A percentile compares a stretch with the other conserved stretches of the same genome.
These are phyloP conservation scores for Zygothrica quintamaculata DNA, from an alignment of 2,888 invertebrate species.

Conservation along the genomic window DNA sequence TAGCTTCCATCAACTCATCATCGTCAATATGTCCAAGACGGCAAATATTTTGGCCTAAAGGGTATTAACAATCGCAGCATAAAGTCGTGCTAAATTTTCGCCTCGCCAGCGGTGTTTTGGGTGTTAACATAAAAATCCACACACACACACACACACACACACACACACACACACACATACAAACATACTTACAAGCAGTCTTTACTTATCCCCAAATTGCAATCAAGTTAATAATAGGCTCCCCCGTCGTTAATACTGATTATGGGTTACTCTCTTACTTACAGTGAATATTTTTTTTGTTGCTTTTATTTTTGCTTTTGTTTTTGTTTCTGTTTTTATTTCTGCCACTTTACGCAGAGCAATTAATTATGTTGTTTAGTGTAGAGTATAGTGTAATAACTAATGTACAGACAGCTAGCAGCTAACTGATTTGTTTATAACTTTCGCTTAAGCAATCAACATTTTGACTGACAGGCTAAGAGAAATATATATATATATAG, in stretches of 20 bases:
- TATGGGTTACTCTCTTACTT: conserved; percentile 51
- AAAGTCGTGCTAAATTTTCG: conserved; percentile 69
- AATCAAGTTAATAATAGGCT: conserved; percentile 77
- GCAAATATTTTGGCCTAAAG: background rate
- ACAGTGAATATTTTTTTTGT: conserved; percentile 54
- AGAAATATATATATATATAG: too few species aligned
- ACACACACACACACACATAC: conserved; percentile 8
- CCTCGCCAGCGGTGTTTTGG: conserved; percentile 24
- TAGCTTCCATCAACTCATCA: conserved; percentile 69
- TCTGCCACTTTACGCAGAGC: background rate
- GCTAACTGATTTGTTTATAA: conserved; percentile 16
- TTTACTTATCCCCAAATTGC: conserved; percentile 70
- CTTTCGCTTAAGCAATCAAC: conserved; percentile 65
- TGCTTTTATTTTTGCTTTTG: conserved; percentile 35
- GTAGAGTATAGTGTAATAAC: conserved; percentile 14
- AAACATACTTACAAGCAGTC: conserved; percentile 11
- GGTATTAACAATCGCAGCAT: conserved; percentile 11
- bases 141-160: too few species aligned
- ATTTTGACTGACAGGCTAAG: too few species aligned
- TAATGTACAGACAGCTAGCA: conserved; percentile 14
- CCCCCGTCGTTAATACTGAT: conserved; percentile 57
- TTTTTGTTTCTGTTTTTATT: conserved; percentile 34
- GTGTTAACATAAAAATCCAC: conserved; percentile 63
- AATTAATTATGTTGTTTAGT: conserved; percentile 24
- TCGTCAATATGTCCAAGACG: conserved; percentile 30